Evolutionary conservation across 2,888 invertebrate genomes (phyloP), one percentile per base, ranked within the genome.

Genomic region (Agrenia bidenticulata): DNA sequence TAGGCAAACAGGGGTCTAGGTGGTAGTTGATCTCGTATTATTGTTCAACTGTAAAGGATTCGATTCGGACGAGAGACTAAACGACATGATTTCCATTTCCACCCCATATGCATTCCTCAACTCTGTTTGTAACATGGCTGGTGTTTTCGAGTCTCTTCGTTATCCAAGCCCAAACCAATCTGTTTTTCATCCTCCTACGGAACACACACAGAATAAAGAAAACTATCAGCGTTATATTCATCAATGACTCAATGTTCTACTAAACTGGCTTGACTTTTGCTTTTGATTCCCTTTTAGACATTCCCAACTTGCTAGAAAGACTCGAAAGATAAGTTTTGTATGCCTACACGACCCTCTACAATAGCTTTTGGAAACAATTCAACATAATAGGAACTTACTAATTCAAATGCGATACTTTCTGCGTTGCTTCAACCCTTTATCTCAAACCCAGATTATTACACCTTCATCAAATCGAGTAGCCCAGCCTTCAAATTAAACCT

Each of bases 101-200:
- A 45, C 19, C 45, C 45, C 15, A 45, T 45, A 45, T 19, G 15
- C 19, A 17, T 45, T 45, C 19, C 45, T 45, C 4, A 45, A 19
- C 45, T 45, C 19, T 15, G 4, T 45, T 55, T 55, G 55, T 55
- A 55, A 68, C 66, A 67, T 66, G 68, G 68, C 64, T 64, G 71
- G 71, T 71, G 66, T 71, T 69, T 45, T 59, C 64, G 65, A 72
- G 69, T 67, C 66, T 72, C 64, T 67, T 66, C 69, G 64, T 63
- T 61, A 66, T 63, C 62, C 61, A 64, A 66, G 62, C 65, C 63
- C 62, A 49, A 54, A 64, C 66, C 65, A 67, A 64, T 71, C 62
- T 63, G 60, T 64, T 60, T n/a, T 63, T 72, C 67, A 69, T 69
- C 72, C 72, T 72, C 72, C 72, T 72, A 69, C 60, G 67, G 64